Evolutionary conservation across 2,113 vertebrate species (phyloP).

Genomic region (Gnathonemus echidnorhynchus): DNA sequence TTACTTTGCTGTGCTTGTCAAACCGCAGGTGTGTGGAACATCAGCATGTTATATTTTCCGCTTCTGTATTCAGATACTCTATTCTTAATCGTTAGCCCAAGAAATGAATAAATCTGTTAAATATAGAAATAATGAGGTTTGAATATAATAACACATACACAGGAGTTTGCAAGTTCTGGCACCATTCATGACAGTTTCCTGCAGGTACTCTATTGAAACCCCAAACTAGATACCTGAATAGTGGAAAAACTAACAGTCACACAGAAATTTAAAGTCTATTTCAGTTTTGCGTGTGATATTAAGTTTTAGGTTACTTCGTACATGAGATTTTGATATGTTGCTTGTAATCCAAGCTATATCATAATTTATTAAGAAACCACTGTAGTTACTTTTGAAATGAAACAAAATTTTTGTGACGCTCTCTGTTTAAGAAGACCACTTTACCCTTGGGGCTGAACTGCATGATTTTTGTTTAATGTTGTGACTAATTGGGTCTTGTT

Average conservation of each 20-base stretch:
- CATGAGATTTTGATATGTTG: background rate
- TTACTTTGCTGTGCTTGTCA: background rate
- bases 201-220: background rate
- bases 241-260: background rate
- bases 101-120: background rate
- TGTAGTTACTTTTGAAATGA: background rate
- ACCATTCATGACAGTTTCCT: background rate
- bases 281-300: background rate
- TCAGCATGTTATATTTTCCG: background rate
- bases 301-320: background rate
- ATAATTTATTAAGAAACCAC: background rate
- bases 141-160: background rate
- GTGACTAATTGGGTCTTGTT: background rate
- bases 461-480: conserved; percentile 1
- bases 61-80: background rate
- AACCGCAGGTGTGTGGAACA: background rate
- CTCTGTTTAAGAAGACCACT: background rate
- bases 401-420: background rate
- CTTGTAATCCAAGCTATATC: background rate
- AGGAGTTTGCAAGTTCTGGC: background rate
- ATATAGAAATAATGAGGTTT: background rate
- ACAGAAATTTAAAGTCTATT: background rate
- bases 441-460: background rate
- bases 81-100: background rate
- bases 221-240: background rate